Conservation (phyloP, 2,113 vertebrate genomes). For the Leptodactylus fuscus region DNA sequence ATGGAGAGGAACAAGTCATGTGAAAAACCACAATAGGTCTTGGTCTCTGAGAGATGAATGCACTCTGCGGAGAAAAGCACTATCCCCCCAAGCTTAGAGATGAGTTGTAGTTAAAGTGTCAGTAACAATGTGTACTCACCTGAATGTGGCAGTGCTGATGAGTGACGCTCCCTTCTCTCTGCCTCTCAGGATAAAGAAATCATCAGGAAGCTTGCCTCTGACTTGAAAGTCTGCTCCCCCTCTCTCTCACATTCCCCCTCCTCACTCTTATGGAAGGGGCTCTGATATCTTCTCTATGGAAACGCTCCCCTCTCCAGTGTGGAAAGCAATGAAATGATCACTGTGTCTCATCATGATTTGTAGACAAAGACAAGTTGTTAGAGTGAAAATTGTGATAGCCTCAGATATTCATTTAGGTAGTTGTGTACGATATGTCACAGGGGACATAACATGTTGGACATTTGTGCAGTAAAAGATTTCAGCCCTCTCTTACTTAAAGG, state of each 20-base stretch:
- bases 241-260: conserved; percentile 45
- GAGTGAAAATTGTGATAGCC: background rate
- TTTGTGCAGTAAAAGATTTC: background rate
- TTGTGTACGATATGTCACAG: background rate
- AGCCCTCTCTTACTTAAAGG: background rate
- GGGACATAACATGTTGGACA: background rate
- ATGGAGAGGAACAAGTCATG: background rate
- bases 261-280: conserved; percentile 57
- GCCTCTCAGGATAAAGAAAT: conserved; percentile 58
- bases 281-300: conserved; percentile 59
- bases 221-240: conserved; percentile 56
- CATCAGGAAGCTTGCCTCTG: conserved; percentile 55
- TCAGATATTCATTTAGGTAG: conserved; percentile 43
- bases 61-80: conserved; percentile 1
- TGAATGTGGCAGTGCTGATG: conserved; percentile 57
- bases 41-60: background rate
- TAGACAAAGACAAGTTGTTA: background rate
- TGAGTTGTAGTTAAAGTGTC: background rate
- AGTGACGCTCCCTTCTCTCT: conserved; percentile 55
- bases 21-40: conserved; percentile 27
- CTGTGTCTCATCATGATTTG: fast-evolving
- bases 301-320: conserved; percentile 50
- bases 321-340: conserved; percentile 42
- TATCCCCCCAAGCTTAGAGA: background rate
- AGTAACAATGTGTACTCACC: conserved; percentile 45